Evolutionary conservation across 2,113 vertebrate species (phyloP).

Genomic region (Fulica atra): DNA sequence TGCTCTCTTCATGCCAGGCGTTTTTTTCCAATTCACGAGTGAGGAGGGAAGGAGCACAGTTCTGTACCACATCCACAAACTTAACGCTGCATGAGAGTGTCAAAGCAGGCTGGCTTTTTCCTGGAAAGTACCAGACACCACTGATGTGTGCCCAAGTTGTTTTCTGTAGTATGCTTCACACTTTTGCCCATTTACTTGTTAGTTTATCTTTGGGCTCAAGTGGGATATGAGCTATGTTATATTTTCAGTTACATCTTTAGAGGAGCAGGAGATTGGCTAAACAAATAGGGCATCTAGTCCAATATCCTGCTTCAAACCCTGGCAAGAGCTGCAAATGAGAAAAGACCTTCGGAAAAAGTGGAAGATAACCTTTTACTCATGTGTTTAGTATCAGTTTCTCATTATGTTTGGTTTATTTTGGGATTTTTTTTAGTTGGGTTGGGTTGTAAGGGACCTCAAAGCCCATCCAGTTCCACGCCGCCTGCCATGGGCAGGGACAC

Average conservation of each 20-base stretch:
- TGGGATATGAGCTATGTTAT: background rate
- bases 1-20: background rate
- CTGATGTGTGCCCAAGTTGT: rapidly evolving
- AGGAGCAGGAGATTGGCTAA: background rate
- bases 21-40: background rate
- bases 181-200: background rate
- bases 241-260: background rate
- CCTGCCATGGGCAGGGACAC: too few relatives aligned
- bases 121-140: background rate
- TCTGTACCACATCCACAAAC: background rate
- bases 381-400: background rate
- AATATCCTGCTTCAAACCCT: background rate
- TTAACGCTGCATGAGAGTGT: background rate
- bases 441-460: too few relatives aligned
- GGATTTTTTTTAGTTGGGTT: too few relatives aligned
- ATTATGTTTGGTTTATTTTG: background rate
- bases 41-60: background rate
- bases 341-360: background rate
- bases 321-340: background rate
- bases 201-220: background rate
- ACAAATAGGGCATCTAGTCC: background rate
- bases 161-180: rapidly evolving
- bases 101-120: background rate
- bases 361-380: rapidly evolving
- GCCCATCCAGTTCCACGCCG: too few relatives aligned